phyloP scores from a whole-genome alignment of 2,888 invertebrate genomes.

The Oligia strigilis region DNA sequence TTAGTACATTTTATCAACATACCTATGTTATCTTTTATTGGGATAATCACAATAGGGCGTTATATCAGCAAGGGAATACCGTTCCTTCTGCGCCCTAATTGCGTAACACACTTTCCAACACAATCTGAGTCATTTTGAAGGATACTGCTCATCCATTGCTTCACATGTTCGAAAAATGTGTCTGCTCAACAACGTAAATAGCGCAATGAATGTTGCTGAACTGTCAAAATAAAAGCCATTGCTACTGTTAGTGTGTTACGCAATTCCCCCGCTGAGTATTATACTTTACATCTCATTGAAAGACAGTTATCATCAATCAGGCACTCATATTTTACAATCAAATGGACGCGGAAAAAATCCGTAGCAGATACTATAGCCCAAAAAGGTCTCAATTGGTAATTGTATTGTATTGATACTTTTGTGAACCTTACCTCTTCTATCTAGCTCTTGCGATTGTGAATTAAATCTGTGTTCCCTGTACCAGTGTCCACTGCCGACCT shows the following conservation, averaged over 20 bases:
- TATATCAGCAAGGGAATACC: constrained; percentile 1
- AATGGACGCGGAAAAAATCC: constrained; percentile 39
- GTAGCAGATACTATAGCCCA: constrained; percentile 35
- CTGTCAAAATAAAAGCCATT: neutral
- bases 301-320: neutral
- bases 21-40: constrained; percentile 1
- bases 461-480: constrained; percentile 92
- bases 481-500: constrained; percentile 91
- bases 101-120: no score
- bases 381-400: constrained; percentile 41
- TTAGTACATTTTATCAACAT: constrained; percentile 17
- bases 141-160: neutral
- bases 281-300: neutral
- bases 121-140: no score
- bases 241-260: neutral
- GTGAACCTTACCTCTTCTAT: constrained; percentile 88
- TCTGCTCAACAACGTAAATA: neutral
- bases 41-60: neutral
- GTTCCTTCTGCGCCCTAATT: neutral
- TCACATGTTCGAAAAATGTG: neutral
- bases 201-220: neutral
- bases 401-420: constrained; percentile 54
- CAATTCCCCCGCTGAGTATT: no score
- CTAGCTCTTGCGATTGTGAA: constrained; percentile 92
- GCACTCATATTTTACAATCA: constrained; percentile 34